Evolutionary conservation across 2,888 invertebrate species (phyloP).

Genomic region (Amblyteles armatorius): DNA sequence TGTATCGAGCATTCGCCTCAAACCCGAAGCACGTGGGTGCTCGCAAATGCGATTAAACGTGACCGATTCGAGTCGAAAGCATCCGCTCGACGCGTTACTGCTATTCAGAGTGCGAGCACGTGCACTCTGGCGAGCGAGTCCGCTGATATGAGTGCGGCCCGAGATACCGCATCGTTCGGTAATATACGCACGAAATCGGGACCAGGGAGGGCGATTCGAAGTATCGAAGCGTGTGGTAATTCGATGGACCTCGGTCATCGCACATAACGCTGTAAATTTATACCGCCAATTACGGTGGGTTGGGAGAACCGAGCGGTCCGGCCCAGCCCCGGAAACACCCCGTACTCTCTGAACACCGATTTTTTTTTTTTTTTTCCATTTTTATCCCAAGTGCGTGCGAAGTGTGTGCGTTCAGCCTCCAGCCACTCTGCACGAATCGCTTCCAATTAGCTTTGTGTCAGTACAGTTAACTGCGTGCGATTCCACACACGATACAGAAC

Average conservation of each 20-base stretch:
- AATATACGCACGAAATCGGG: constrained; percentile 1
- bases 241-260: constrained; percentile 48
- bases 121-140: constrained; percentile 20
- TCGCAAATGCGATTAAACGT: constrained; percentile 60
- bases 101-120: constrained; percentile 50
- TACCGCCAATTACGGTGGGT: constrained; percentile 29
- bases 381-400: neutral
- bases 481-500: neutral
- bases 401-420: neutral
- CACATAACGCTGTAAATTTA: constrained; percentile 38
- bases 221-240: constrained; percentile 50
- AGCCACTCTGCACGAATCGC: neutral
- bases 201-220: constrained; percentile 13
- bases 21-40: constrained; percentile 17
- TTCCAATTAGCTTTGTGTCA: neutral
- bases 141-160: constrained; percentile 39
- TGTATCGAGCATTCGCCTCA: constrained; percentile 41
- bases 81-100: constrained; percentile 28
- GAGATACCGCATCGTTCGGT: constrained; percentile 33
- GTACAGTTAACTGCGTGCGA: neutral
- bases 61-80: constrained; percentile 62
- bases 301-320: neutral
- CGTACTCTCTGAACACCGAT: neutral
- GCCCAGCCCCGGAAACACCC: constrained; percentile 17
- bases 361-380: neutral